Evolutionary conservation across 1,140 invertebrate genomes (phyloP), one percentile per base, ranked within the genome.

Genomic region (Nylanderia fulva): DNA sequence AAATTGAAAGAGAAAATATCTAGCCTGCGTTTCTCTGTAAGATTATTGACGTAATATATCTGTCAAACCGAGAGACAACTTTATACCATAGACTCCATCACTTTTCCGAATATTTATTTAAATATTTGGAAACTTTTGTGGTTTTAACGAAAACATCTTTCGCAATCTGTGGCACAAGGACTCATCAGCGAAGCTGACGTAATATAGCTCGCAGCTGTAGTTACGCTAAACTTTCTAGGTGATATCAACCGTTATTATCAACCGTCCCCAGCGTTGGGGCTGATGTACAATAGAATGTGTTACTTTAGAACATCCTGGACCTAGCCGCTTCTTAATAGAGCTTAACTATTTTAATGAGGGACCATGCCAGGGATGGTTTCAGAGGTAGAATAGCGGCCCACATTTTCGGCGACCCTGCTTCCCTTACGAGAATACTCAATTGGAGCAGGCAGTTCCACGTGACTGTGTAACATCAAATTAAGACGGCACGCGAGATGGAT

Each of bases 281-380:
- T 90, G 69, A 88, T 89, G 87, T 82, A 91, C 85, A 91, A 90
- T 89, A 85, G 76, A 60, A 75, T 56, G 72, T 85, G 85, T 86
- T 89, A 72, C 86, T 88, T 86, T 76, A 77, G 86, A 86, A 64
- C 61, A 61, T 61, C 72, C 58, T 39, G 63, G 77, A 80, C 64
- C 87, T 84, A 87, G 89, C 87, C 86, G 85, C 79, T 79, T 76
- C 88, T 85, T 91, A 91, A 91, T 88, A 87, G 84, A 87, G 86
- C 85, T 91, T 88, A 92, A 91, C 90, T 92, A 91, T 91, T 92
- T 91, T 92, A 92, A 92, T 90, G 91, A 92, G 90, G 74, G 76
- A 71, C 68, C 82, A 54, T 88, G 77, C 69, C 74, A 29, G 27
- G n/a, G 66, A 84, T 85, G 88, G 76, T 91, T 90, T 86, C 68